These are phyloP conservation scores for Apotomis capreana DNA, from an alignment of 2,888 invertebrate species.

Conservation along the genomic window DNA sequence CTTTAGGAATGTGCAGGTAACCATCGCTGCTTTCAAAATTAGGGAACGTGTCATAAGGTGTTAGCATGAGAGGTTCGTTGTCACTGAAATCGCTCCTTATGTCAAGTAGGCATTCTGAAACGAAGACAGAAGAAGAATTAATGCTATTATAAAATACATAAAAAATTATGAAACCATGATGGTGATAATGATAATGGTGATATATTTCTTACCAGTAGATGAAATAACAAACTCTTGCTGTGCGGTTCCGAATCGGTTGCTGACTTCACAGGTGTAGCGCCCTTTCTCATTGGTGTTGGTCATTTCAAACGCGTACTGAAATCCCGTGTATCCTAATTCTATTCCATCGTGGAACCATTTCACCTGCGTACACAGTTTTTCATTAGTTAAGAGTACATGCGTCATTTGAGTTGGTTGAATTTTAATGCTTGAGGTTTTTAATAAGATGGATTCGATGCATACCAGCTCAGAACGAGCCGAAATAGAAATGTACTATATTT, in stretches of 20 bases:
- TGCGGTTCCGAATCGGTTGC: conserved; percentile 57
- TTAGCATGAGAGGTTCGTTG: conserved; percentile 53
- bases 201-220: conserved; percentile 49
- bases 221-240: conserved; percentile 50
- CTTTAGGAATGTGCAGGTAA: conserved; percentile 50
- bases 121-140: not conserved
- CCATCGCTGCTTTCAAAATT: conserved; percentile 46
- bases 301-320: conserved; percentile 50
- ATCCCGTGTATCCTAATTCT: conserved; percentile 45
- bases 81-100: conserved; percentile 47
- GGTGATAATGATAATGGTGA: too few relatives aligned
- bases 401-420: too few relatives aligned
- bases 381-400: not conserved
- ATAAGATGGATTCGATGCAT: too few relatives aligned
- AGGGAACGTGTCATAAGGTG: conserved; percentile 44
- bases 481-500: too few relatives aligned
- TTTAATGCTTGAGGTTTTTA: too few relatives aligned
- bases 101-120: conserved; percentile 60
- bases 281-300: conserved; percentile 50
- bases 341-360: conserved; percentile 56
- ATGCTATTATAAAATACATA: too few relatives aligned
- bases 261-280: conserved; percentile 57
- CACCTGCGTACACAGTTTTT: conserved; percentile 48
- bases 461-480: too few relatives aligned
- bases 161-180: too few relatives aligned